phyloP scores from a whole-genome alignment of 2,797 vertebrate species.

The Lepus townsendii region DNA sequence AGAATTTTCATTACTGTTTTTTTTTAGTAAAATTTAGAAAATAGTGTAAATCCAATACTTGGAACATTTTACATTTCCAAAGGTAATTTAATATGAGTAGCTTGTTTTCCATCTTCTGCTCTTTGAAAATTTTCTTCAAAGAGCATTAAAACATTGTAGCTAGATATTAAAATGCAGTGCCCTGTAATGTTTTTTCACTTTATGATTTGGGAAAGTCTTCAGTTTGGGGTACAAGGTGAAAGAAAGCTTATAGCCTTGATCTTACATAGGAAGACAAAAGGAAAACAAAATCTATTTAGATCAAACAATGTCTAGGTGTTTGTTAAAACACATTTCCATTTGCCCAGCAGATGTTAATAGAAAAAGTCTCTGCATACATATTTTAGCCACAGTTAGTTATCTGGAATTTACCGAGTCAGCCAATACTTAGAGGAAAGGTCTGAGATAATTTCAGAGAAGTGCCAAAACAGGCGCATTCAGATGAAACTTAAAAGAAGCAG shows the following conservation, averaged over 20 bases:
- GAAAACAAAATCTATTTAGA: slow-evolving; percentile 59
- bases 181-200: neutral
- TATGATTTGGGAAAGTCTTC: neutral
- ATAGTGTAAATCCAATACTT: neutral
- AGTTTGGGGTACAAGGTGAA: neutral
- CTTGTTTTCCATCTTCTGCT: neutral
- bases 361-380: slow-evolving; percentile 60
- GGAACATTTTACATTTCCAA: neutral
- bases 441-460: neutral
- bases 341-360: slow-evolving; percentile 73
- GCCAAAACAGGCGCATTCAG: slow-evolving; percentile 62
- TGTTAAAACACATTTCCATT: slow-evolving; percentile 69
- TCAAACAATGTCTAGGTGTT: slow-evolving; percentile 60
- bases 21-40: slow-evolving; percentile 26
- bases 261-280: slow-evolving; percentile 59
- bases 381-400: slow-evolving; percentile 63
- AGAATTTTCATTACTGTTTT: slow-evolving; percentile 29
- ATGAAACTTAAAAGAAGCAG: slow-evolving; percentile 53
- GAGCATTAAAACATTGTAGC: neutral
- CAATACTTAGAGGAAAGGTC: slow-evolving; percentile 36
- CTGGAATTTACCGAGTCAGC: slow-evolving; percentile 63
- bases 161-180: neutral
- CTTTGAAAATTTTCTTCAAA: slow-evolving; percentile 3
- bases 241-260: neutral
- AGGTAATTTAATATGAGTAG: neutral